Percentiles rank a stretch among this genome's conserved stretches.
Evolutionary conservation across 2,888 invertebrate species (phyloP).

Genomic region (Parnassius mnemosyne): DNA sequence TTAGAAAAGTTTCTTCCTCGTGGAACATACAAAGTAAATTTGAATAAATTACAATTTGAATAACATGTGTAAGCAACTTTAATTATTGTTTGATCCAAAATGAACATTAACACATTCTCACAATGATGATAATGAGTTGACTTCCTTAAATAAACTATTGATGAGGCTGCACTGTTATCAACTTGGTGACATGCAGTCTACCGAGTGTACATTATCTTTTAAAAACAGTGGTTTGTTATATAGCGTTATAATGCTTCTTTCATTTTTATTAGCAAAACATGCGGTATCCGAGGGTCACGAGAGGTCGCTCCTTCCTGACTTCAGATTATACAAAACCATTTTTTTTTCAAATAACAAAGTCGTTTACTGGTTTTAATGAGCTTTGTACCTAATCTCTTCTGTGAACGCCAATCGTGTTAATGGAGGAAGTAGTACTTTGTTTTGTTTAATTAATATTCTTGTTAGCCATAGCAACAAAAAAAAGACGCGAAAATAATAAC

Average conservation of each 20-base stretch:
- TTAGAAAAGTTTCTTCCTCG: too few species aligned
- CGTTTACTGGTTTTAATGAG: conserved; percentile 56
- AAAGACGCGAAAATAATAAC: neutral
- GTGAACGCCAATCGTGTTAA: conserved; percentile 38
- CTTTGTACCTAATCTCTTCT: conserved; percentile 46
- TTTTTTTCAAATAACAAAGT: conserved; percentile 59
- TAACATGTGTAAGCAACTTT: neutral
- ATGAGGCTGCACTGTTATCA: conserved; percentile 45
- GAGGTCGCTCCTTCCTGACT: conserved; percentile 66
- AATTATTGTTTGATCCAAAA: neutral
- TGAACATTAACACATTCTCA: conserved; percentile 7
- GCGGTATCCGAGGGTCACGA: conserved; percentile 44
- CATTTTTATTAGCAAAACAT: conserved; percentile 56
- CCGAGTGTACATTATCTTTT: conserved; percentile 47
- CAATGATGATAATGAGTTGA: conserved; percentile 6
- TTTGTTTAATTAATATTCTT: conserved; percentile 34
- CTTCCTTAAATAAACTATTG: neutral
- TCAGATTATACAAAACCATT: conserved; percentile 48
- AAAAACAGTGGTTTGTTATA: conserved; percentile 49
- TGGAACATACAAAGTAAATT: too few species aligned
- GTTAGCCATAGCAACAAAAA: neutral
- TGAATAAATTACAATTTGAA: neutral
- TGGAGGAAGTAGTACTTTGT: conserved; percentile 40
- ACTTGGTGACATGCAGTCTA: conserved; percentile 75
- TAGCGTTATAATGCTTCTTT: conserved; percentile 51